Evolutionary conservation across 2,797 vertebrate genomes (phyloP), one percentile per base, ranked within the genome.

Genomic region (Erethizon dorsatum): DNA sequence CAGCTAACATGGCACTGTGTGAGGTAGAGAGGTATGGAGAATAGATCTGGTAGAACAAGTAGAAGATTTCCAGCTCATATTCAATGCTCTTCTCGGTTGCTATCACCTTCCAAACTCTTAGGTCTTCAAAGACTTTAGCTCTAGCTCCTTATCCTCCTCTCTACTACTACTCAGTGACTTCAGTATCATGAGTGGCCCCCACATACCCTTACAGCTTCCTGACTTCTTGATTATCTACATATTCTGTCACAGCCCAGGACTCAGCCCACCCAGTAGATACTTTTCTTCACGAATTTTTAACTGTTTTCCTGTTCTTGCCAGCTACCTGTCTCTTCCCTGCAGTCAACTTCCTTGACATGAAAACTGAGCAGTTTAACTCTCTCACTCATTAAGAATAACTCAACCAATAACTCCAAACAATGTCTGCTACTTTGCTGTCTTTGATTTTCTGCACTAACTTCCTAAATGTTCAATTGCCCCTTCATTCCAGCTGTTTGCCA

Each of bases 201-300:
- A 3, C 0, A 69, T 50, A 90, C 14, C n/a, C 52, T 20, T 5
- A 52, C 45, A 92, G 37, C 18, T 69, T 75, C 67, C 61, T 52
- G 47, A 73, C 54, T 54, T 65, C 88, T 59, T 88, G 65, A 73
- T 63, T 73, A 69, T 14, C 33, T 59, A 12, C 11, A 41, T 12
- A 52, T 65, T 83, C 41, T 6, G 5, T 24, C 26, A 59, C 9
- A 57, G 37, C 47, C 63, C 45, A 80, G 45, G 61, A 91, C 54
- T 95, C 52, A 15, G 83, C 56, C 90, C 28, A 91, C 52, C 15
- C 18, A 4, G 10, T 0, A 52, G 63, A 47, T 20, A 79, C 4
- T 61, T 92, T 88, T 69, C n/a, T 50, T 93, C 75, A 84, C 6
- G 28, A 86, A 47, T 92, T 87, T 45, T 88, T 63, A 83, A 4